These are phyloP conservation scores for Drosophila setifemur DNA, from an alignment of 1,140 invertebrate species.

Conservation along the genomic window DNA sequence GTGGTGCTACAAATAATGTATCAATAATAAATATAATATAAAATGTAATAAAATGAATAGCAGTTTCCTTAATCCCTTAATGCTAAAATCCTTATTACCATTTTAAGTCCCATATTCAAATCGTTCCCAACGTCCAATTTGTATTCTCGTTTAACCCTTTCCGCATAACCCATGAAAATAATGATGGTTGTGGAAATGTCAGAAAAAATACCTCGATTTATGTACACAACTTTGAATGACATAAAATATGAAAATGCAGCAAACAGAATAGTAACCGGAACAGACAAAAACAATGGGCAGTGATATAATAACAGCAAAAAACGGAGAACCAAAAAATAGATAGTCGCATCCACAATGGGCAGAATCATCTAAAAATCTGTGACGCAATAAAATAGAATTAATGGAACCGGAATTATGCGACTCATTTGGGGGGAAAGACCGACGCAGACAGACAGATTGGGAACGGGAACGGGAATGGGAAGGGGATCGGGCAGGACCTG, in stretches of 20 bases:
- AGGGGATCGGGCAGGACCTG: background rate
- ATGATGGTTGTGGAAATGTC: background rate
- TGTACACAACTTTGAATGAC: slow-evolving; percentile 36
- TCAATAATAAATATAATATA: background rate
- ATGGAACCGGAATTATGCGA: slow-evolving; percentile 72
- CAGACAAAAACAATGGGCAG: slow-evolving; percentile 16
- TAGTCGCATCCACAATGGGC: slow-evolving; percentile 28
- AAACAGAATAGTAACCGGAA: background rate
- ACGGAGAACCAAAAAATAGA: slow-evolving; percentile 3
- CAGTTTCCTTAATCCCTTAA: too few species aligned
- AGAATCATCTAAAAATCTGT: slow-evolving; percentile 70
- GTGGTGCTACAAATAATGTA: too few species aligned
- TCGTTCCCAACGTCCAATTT: background rate
- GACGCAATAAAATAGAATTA: slow-evolving; percentile 77
- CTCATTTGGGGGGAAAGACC: slow-evolving; percentile 29
- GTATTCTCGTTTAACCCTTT: background rate
- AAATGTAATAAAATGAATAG: background rate
- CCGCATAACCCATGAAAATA: background rate
- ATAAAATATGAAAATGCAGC: slow-evolving; percentile 47
- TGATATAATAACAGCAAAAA: slow-evolving; percentile 8
- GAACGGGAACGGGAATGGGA: slow-evolving; percentile 7
- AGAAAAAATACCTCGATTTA: slow-evolving; percentile 34
- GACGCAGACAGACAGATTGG: slow-evolving; percentile 7
- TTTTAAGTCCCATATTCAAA: background rate
- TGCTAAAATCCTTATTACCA: too few species aligned